Percentiles rank a stretch among this genome's conserved stretches.
These are phyloP conservation scores for Buphagus erythrorhynchus DNA, from an alignment of 2,797 vertebrate species.

Conservation along the genomic window DNA sequence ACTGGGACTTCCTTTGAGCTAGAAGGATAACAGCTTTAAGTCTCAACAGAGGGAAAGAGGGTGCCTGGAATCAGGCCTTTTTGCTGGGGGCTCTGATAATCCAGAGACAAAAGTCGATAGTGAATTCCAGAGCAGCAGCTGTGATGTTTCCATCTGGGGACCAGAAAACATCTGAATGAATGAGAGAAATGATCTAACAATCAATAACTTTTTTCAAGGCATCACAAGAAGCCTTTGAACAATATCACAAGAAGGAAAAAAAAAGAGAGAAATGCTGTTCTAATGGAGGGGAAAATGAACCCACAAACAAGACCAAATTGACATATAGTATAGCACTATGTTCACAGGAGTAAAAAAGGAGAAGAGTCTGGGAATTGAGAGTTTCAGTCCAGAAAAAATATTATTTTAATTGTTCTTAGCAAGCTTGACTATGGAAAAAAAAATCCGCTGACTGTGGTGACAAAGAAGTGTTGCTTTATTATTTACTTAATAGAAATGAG, in stretches of 20 bases:
- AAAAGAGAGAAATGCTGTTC: constrained; percentile 42
- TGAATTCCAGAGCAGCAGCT: constrained; percentile 70
- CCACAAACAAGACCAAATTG: constrained; percentile 64
- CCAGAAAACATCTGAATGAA: constrained; percentile 74
- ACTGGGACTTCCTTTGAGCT: constrained; percentile 4
- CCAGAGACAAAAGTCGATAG: constrained; percentile 66
- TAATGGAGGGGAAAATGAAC: constrained; percentile 66
- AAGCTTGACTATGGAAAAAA: neutral
- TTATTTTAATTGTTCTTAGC: neutral
- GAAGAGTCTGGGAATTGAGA: neutral
- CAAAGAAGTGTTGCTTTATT: neutral
- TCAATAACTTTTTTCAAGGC: constrained; percentile 73
- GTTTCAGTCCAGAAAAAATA: constrained; percentile 10
- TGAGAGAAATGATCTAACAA: constrained; percentile 73
- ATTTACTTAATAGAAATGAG: neutral
- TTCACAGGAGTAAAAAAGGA: constrained; percentile 40
- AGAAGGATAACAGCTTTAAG: neutral
- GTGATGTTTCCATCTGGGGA: constrained; percentile 72
- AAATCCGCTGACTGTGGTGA: neutral
- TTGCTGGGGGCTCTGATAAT: constrained; percentile 56
- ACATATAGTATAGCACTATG: neutral
- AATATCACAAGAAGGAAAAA: constrained; percentile 53
- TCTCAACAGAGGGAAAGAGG: neutral
- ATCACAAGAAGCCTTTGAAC: constrained; percentile 74
- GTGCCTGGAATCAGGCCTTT: constrained; percentile 40